Percentiles rank a stretch among this genome's conserved stretches.
Conservation (phyloP, 2,113 vertebrate species). For the Parus major region DNA sequence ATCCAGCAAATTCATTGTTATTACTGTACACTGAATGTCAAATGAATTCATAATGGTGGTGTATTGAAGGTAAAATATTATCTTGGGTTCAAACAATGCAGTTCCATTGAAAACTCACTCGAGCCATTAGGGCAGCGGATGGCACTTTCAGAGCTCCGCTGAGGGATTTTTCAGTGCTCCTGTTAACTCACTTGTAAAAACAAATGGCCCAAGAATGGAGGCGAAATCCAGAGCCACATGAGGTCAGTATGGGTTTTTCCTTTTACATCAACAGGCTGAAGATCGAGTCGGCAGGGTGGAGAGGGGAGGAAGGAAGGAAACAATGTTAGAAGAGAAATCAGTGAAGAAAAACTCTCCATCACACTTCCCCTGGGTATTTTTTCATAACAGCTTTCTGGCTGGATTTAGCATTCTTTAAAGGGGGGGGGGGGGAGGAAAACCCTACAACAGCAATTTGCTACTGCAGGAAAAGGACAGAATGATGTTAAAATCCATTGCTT, state of each 20-base stretch:
- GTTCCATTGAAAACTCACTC: not conserved
- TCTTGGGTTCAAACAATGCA: not conserved
- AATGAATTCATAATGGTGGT: constrained; percentile 22
- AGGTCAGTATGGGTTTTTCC: constrained; percentile 60
- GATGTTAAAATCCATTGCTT: not conserved
- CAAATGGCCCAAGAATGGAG: constrained; percentile 20
- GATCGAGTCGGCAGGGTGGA: not conserved
- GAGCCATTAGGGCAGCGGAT: not conserved
- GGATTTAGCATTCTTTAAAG: constrained; percentile 27
- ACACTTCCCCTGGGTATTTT: constrained; percentile 43
- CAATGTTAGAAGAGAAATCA: constrained; percentile 51
- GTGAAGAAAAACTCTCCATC: constrained; percentile 45
- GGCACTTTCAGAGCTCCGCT: not conserved
- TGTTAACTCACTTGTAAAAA: constrained; percentile 19
- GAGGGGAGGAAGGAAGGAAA: constrained; percentile 63
- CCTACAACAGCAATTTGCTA: not conserved
- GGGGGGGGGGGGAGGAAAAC: not conserved
- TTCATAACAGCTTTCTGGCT: constrained; percentile 39
- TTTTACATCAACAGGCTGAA: constrained; percentile 44
- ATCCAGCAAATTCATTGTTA: constrained; percentile 52
- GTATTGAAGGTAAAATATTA: constrained; percentile 43
- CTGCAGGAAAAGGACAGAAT: not conserved
- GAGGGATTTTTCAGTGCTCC: not conserved
- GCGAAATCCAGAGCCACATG: not conserved
- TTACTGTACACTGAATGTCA: constrained; percentile 43